These are phyloP conservation scores for Hofmannophila pseudospretella DNA, from an alignment of 2,888 invertebrate species.

Conservation along the genomic window DNA sequence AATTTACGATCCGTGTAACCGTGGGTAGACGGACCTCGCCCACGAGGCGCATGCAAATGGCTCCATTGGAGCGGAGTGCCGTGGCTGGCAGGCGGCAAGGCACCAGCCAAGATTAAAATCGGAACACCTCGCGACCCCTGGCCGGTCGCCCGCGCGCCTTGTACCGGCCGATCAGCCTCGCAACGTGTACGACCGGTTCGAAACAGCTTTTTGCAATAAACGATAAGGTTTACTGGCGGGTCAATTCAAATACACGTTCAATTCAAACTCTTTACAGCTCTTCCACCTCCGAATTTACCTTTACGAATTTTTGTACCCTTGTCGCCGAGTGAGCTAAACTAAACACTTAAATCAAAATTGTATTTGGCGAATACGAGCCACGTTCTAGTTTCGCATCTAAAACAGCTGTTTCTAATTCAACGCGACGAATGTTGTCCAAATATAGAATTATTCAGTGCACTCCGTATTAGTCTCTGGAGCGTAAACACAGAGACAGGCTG, in stretches of 20 bases:
- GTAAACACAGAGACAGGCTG: conserved; percentile 19
- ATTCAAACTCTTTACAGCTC: not conserved
- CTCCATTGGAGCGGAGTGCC: conserved; percentile 59
- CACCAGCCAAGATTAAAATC: conserved; percentile 53
- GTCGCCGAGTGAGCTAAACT: not conserved
- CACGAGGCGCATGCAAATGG: conserved; percentile 73
- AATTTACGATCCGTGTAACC: conserved; percentile 73
- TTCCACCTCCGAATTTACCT: not conserved
- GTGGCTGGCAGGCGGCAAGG: conserved; percentile 33
- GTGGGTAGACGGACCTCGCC: conserved; percentile 67
- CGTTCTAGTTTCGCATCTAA: conserved; percentile 25
- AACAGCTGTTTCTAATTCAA: conserved; percentile 34
- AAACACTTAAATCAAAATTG: conserved; percentile 11
- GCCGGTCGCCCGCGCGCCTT: conserved; percentile 10
- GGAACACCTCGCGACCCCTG: conserved; percentile 47
- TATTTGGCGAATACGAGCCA: conserved; percentile 18
- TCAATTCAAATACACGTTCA: not conserved
- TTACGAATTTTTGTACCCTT: not conserved
- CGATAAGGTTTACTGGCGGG: not conserved
- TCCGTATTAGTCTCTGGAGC: conserved; percentile 24
- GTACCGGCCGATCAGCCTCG: not conserved
- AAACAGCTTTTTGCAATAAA: conserved; percentile 9
- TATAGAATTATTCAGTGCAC: conserved; percentile 42
- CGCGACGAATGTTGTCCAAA: conserved; percentile 37
- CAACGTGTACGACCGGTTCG: conserved; percentile 5